phyloP scores from a whole-genome alignment of 2,888 invertebrate genomes.

The Calameuta idolon region DNA sequence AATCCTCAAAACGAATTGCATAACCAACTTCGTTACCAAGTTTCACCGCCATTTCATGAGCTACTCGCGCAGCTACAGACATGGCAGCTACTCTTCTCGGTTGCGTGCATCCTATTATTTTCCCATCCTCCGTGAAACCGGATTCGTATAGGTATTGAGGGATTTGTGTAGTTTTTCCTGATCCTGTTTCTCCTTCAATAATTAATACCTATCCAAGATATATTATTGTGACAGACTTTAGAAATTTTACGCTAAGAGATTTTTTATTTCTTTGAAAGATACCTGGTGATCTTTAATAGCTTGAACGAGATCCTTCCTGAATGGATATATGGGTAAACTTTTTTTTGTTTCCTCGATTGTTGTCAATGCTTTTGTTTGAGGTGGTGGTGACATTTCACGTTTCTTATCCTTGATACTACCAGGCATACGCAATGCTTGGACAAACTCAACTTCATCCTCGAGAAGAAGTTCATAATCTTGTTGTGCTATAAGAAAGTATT shows the following conservation, averaged over 20 bases:
- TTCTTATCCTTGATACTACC: slow-evolving; percentile 71
- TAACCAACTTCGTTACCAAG: slow-evolving; percentile 93
- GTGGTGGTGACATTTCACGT: slow-evolving; percentile 32
- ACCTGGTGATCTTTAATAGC: slow-evolving; percentile 91
- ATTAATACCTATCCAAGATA: slow-evolving; percentile 77
- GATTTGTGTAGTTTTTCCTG: slow-evolving; percentile 99
- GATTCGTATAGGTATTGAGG: slow-evolving; percentile 98
- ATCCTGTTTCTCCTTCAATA: slow-evolving; percentile 98
- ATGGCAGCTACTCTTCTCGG: slow-evolving; percentile 98
- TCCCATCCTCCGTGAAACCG: slow-evolving; percentile 85
- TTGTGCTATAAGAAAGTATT: slow-evolving; percentile 63
- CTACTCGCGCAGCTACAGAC: slow-evolving; percentile 99
- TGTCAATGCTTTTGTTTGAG: slow-evolving; percentile 65
- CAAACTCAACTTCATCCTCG: slow-evolving; percentile 98
- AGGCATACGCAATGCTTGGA: slow-evolving; percentile 87
- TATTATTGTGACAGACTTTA: neutral
- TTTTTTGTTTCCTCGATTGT: slow-evolving; percentile 89
- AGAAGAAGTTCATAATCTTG: slow-evolving; percentile 93
- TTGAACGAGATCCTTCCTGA: slow-evolving; percentile 86
- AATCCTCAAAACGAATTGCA: slow-evolving; percentile 98
- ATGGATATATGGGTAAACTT: slow-evolving; percentile 95
- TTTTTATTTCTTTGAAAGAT: slow-evolving; percentile 26
- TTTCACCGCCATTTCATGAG: slow-evolving; percentile 97
- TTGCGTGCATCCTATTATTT: slow-evolving; percentile 96
- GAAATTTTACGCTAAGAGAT: neutral